phyloP scores from a whole-genome alignment of 2,888 invertebrate genomes.

The Nephrotoma appendiculata region DNA sequence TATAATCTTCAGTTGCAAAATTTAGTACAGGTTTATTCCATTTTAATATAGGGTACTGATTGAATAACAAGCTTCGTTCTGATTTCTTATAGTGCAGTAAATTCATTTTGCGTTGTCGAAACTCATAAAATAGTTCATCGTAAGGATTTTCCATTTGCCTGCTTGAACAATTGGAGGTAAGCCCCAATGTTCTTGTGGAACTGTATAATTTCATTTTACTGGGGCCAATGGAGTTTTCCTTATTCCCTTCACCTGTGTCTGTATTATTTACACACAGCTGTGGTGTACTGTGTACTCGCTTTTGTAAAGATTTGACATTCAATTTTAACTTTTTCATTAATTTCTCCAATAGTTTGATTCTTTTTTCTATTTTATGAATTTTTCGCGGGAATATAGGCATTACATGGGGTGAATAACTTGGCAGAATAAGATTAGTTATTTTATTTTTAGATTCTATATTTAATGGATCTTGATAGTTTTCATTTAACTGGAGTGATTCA shows the following conservation, averaged over 20 bases:
- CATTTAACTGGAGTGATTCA: background rate
- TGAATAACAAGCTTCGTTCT: slow-evolving; percentile 13
- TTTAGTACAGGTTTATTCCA: background rate
- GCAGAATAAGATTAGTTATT: background rate
- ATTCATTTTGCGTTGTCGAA: slow-evolving; percentile 15
- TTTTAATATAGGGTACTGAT: slow-evolving; percentile 8
- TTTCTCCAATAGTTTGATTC: background rate
- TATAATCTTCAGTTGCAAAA: background rate
- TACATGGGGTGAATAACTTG: background rate
- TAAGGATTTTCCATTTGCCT: slow-evolving; percentile 11
- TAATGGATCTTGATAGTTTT: background rate
- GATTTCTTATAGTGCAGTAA: slow-evolving; percentile 18
- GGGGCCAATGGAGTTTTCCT: background rate
- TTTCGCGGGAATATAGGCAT: background rate
- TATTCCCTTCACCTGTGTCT: background rate
- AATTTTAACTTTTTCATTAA: background rate
- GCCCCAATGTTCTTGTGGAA: background rate
- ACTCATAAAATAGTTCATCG: slow-evolving; percentile 16
- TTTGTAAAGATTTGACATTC: background rate
- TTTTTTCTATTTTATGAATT: background rate
- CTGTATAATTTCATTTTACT: background rate
- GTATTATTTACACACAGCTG: background rate
- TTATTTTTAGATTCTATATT: background rate
- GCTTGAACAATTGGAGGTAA: background rate
- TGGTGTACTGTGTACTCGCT: background rate